Evolutionary conservation across 2,113 vertebrate species (phyloP).

Genomic region (Psettodes erumei): DNA sequence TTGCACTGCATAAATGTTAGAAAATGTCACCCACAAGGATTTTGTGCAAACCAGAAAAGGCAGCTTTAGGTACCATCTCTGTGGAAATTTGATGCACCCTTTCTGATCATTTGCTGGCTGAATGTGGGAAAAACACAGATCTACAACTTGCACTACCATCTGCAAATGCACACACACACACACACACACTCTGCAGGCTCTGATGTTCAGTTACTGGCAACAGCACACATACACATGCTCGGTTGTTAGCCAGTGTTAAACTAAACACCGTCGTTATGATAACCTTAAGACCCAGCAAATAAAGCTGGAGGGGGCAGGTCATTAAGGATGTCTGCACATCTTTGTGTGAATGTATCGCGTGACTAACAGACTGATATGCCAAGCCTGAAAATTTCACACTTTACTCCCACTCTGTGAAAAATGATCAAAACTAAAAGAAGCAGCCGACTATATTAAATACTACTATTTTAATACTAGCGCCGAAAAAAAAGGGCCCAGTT

Average conservation of each 20-base stretch:
- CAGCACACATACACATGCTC: not conserved
- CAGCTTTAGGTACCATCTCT: not conserved
- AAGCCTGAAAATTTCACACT: constrained; percentile 10
- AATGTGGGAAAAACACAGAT: not conserved
- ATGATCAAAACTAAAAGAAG: not conserved
- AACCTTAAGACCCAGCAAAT: constrained; percentile 40
- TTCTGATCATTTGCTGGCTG: constrained; percentile 3
- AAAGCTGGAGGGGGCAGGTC: not conserved
- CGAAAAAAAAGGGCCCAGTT: constrained; percentile 11
- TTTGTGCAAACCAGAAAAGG: not conserved
- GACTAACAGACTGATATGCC: constrained; percentile 1
- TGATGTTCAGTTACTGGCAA: constrained; percentile 2
- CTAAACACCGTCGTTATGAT: constrained; percentile 47
- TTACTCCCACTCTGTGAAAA: constrained; percentile 16
- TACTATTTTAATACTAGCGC: not conserved
- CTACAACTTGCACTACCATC: not conserved
- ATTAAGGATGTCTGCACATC: not conserved
- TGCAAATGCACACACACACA: not conserved
- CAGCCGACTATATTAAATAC: constrained; percentile 3
- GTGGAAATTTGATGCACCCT: not conserved
- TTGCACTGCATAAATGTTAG: not conserved
- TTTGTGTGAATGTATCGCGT: not conserved
- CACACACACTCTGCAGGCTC: not conserved
- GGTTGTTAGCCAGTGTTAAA: constrained; percentile 18
- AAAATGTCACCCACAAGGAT: not conserved